Conservation (phyloP, 2,888 invertebrate species). For the Falcaria lacertinaria region DNA sequence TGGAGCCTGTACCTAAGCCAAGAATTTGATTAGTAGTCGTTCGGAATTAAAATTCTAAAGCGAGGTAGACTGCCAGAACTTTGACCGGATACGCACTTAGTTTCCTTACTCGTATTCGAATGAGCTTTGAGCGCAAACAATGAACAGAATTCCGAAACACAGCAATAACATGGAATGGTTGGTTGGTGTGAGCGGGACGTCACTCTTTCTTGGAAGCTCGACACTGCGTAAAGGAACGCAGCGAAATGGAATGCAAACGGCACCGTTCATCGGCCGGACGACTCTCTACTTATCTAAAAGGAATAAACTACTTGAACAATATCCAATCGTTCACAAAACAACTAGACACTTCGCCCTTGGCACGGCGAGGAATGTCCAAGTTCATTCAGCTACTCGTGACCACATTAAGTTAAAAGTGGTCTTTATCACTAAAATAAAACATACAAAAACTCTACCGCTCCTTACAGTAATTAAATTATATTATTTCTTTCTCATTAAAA, state of each 20-base stretch:
- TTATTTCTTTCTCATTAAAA: too few species aligned
- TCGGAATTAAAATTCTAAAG: not conserved
- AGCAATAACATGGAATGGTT: conserved; percentile 62
- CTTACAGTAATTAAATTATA: too few species aligned
- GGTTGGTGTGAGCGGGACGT: conserved; percentile 71
- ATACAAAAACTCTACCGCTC: too few species aligned
- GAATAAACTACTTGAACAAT: conserved; percentile 19
- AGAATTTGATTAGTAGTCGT: not conserved
- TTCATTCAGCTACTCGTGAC: not conserved
- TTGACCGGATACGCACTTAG: conserved; percentile 54
- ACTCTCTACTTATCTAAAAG: conserved; percentile 34
- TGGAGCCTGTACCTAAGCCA: not conserved
- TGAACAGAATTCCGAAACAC: conserved; percentile 72
- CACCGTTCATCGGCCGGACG: conserved; percentile 28
- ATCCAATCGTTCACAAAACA: conserved; percentile 6
- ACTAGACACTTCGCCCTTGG: conserved; percentile 1
- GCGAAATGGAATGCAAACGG: conserved; percentile 66
- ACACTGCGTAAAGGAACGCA: conserved; percentile 66
- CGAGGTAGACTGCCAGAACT: conserved; percentile 32
- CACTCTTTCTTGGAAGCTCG: conserved; percentile 68
- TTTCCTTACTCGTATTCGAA: conserved; percentile 62
- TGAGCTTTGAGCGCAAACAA: conserved; percentile 63
- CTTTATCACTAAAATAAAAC: too few species aligned
- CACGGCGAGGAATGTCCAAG: not conserved
- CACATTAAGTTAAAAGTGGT: too few species aligned